Percentiles rank a stretch among this genome's conserved stretches.
Evolutionary conservation across 2,113 vertebrate species (phyloP).

Genomic region (Ceratotherium simum): DNA sequence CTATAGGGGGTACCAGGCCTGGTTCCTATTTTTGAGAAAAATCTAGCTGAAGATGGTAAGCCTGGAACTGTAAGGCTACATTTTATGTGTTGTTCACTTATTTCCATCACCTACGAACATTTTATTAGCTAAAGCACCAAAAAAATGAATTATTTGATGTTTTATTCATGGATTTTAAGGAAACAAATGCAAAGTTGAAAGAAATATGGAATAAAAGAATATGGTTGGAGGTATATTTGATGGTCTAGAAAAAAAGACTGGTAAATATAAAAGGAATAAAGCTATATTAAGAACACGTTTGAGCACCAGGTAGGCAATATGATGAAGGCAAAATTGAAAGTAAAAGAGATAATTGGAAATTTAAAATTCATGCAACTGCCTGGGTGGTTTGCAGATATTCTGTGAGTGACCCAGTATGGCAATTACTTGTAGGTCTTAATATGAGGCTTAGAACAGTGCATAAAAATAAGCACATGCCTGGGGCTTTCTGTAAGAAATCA

Average conservation of each 20-base stretch:
- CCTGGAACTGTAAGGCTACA: neutral
- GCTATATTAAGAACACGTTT: neutral
- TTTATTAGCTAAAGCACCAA: slow-evolving; percentile 9
- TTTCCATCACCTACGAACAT: neutral
- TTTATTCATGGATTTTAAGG: neutral
- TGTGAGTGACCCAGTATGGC: neutral
- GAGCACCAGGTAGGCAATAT: neutral
- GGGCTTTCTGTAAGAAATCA: neutral
- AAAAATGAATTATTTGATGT: neutral
- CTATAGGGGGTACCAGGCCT: rapidly evolving
- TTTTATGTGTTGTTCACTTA: neutral
- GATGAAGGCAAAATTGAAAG: neutral
- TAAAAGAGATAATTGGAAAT: neutral
- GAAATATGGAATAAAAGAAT: neutral
- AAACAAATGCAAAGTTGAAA: neutral
- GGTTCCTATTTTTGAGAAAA: neutral
- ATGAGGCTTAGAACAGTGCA: neutral
- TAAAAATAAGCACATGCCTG: neutral
- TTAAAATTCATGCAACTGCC: neutral
- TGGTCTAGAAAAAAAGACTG: neutral
- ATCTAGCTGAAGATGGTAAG: neutral
- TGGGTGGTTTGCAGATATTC: neutral
- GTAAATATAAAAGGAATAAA: neutral
- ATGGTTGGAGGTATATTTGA: neutral
- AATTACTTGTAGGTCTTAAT: neutral